Conservation (phyloP, 2,797 vertebrate species). For the Myiothlypis chrysogaster region DNA sequence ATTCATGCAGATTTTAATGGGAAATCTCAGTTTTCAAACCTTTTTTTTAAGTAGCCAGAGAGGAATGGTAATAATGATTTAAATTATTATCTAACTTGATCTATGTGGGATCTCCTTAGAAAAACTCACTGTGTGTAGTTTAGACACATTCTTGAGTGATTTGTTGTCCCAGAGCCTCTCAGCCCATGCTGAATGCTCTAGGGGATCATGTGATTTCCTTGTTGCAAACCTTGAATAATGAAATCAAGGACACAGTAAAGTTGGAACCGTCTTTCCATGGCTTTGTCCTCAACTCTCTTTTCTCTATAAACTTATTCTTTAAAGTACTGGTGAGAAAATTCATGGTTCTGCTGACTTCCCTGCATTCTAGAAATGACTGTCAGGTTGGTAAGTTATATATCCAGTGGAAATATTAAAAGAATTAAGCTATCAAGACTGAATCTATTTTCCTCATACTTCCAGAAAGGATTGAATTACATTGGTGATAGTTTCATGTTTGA, state of each 20-base stretch:
- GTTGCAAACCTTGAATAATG: background rate
- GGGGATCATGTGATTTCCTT: background rate
- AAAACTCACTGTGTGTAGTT: background rate
- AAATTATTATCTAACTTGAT: background rate
- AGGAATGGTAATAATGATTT: background rate
- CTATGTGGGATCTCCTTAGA: background rate
- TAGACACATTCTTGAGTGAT: background rate
- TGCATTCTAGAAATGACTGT: background rate
- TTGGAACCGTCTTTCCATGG: background rate
- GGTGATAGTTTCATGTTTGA: background rate
- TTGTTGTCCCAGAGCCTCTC: background rate
- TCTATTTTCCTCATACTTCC: conserved; percentile 17
- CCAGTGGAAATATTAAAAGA: background rate
- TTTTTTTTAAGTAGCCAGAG: background rate
- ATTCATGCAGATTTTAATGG: background rate
- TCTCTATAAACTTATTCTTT: background rate
- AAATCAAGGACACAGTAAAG: background rate
- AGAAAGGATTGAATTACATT: background rate
- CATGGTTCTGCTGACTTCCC: background rate
- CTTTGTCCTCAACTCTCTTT: background rate
- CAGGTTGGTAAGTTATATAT: background rate
- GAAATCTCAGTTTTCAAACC: background rate
- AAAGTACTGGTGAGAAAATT: background rate
- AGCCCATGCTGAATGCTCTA: background rate
- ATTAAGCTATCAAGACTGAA: background rate